Conservation (phyloP, 2,888 invertebrate genomes). For the Chloroclysta siterata region DNA sequence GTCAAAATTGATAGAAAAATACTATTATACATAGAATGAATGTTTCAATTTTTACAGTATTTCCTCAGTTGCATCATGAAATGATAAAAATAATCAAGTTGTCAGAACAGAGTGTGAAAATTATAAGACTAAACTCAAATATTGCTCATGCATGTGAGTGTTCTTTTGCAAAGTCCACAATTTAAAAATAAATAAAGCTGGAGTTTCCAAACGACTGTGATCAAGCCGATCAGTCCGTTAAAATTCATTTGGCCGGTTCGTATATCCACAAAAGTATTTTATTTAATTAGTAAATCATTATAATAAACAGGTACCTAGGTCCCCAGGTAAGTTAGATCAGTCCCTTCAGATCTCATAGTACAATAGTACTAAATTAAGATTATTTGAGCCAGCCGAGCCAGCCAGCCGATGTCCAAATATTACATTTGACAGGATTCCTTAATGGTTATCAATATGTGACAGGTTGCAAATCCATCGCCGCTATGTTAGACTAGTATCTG, state of each 20-base stretch:
- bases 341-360: too few species aligned
- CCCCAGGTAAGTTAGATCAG: too few species aligned
- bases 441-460: too few species aligned
- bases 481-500: too few species aligned
- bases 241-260: slow-evolving; percentile 50
- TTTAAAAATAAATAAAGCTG: slow-evolving; percentile 46
- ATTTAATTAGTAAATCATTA: neutral
- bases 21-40: slow-evolving; percentile 1
- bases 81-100: slow-evolving; percentile 60
- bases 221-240: slow-evolving; percentile 45
- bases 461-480: too few species aligned
- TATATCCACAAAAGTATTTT: slow-evolving; percentile 30
- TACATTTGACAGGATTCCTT: too few species aligned
- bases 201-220: slow-evolving; percentile 51
- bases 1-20: slow-evolving; percentile 20
- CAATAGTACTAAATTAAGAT: too few species aligned
- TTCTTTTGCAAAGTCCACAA: slow-evolving; percentile 41
- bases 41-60: slow-evolving; percentile 10
- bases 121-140: slow-evolving; percentile 49
- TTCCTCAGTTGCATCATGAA: slow-evolving; percentile 52
- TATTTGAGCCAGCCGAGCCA: too few species aligned
- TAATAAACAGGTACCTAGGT: too few species aligned
- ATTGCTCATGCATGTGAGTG: slow-evolving; percentile 53
- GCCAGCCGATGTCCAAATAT: too few species aligned
- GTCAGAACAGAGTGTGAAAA: slow-evolving; percentile 46